These are phyloP conservation scores for Emydura subglobosa DNA, from an alignment of 2,113 vertebrate species.

Conservation along the genomic window DNA sequence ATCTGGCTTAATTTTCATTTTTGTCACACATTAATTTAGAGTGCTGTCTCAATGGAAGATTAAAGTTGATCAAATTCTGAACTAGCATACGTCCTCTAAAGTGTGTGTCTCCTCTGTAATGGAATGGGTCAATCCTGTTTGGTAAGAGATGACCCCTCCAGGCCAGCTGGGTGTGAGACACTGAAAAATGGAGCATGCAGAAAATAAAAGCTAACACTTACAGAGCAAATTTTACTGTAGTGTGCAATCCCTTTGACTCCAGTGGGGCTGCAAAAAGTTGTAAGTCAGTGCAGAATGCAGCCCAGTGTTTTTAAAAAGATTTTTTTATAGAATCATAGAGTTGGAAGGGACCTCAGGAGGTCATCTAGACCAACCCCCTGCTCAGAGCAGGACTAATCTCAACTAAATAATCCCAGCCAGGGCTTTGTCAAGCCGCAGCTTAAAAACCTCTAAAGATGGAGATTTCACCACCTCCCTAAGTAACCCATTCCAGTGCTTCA, in stretches of 20 bases:
- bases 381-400: too few relatives aligned
- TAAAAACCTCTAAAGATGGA: too few relatives aligned
- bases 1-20: not conserved
- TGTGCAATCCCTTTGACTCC: too few relatives aligned
- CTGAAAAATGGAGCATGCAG: not conserved
- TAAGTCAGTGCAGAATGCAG: not conserved
- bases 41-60: not conserved
- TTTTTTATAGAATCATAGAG: too few relatives aligned
- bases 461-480: too few relatives aligned
- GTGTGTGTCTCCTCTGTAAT: not conserved
- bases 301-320: not conserved
- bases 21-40: not conserved
- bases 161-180: not conserved
- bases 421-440: too few relatives aligned
- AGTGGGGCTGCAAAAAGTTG: too few relatives aligned
- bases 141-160: not conserved
- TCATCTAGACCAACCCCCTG: too few relatives aligned
- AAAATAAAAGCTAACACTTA: not conserved
- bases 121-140: not conserved
- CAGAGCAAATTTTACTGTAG: not conserved
- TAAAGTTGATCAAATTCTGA: not conserved
- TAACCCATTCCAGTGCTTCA: too few relatives aligned
- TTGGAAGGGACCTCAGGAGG: too few relatives aligned
- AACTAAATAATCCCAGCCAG: too few relatives aligned
- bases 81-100: fast-evolving